Evolutionary conservation across 2,113 vertebrate species (phyloP).

Genomic region (Microtus oregoni): DNA sequence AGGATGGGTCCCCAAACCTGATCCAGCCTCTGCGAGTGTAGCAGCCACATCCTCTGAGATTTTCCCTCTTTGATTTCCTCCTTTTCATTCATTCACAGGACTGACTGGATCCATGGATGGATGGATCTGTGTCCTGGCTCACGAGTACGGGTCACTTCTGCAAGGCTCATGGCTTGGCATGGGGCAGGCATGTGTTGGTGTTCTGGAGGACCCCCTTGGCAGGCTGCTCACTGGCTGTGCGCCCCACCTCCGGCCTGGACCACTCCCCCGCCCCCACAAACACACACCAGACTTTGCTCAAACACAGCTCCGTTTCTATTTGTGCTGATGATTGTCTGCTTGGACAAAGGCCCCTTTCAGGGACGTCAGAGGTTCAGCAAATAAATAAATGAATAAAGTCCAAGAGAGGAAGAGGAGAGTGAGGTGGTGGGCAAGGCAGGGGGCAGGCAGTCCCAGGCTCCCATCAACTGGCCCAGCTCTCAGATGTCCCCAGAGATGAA

Average conservation of each 20-base stretch:
- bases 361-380: conserved; percentile 74
- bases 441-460: background rate
- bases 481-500: background rate
- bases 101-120: background rate
- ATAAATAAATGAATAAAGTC: conserved; percentile 79
- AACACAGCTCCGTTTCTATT: conserved; percentile 67
- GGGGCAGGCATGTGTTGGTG: background rate
- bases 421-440: conserved; percentile 39
- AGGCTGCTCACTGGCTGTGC: background rate
- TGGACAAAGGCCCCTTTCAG: conserved; percentile 80
- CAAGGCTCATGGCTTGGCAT: background rate
- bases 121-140: background rate
- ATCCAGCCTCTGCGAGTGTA: accelerated
- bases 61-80: background rate
- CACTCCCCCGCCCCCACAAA: conserved; percentile 19
- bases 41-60: background rate
- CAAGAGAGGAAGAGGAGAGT: conserved; percentile 48
- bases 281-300: conserved; percentile 65
- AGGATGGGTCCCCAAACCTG: accelerated
- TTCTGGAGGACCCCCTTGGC: background rate
- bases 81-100: background rate
- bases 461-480: background rate
- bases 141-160: background rate
- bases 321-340: conserved; percentile 68
- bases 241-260: background rate